phyloP scores from a whole-genome alignment of 2,797 vertebrate species.

The Falco biarmicus region DNA sequence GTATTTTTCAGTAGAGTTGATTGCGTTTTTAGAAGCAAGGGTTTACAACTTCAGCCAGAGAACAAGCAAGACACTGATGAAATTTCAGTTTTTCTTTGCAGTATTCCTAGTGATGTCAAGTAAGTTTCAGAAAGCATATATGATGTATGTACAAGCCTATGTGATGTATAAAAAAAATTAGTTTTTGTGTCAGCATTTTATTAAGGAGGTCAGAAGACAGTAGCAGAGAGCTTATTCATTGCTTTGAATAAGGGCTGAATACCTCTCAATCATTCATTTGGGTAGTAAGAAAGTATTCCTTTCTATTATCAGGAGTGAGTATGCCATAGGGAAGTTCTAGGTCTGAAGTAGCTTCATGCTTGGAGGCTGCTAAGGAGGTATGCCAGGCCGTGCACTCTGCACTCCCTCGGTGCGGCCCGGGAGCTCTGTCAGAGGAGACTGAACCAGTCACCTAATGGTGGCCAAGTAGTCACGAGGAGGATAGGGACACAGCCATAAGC shows the following conservation, averaged over 20 bases:
- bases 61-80: neutral
- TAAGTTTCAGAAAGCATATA: neutral
- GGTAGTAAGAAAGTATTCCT: neutral
- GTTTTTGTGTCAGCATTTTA: slow-evolving; percentile 17
- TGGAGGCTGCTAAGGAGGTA: neutral
- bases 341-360: neutral
- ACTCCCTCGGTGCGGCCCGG: neutral
- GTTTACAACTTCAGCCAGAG: slow-evolving; percentile 40
- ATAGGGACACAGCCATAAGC: neutral
- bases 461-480: neutral
- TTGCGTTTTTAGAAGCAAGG: slow-evolving; percentile 37
- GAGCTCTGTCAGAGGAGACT: neutral
- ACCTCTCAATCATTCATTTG: neutral
- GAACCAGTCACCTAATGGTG: no score
- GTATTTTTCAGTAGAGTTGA: slow-evolving; percentile 50
- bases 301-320: neutral
- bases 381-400: neutral
- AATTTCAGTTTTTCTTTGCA: slow-evolving; percentile 21
- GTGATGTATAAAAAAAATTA: neutral
- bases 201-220: neutral
- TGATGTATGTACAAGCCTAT: neutral
- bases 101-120: neutral
- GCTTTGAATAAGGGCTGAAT: neutral
- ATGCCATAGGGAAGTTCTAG: neutral
- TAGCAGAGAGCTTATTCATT: neutral